Conservation (phyloP, 1,140 invertebrate species). For the Trissolcus basalis region DNA sequence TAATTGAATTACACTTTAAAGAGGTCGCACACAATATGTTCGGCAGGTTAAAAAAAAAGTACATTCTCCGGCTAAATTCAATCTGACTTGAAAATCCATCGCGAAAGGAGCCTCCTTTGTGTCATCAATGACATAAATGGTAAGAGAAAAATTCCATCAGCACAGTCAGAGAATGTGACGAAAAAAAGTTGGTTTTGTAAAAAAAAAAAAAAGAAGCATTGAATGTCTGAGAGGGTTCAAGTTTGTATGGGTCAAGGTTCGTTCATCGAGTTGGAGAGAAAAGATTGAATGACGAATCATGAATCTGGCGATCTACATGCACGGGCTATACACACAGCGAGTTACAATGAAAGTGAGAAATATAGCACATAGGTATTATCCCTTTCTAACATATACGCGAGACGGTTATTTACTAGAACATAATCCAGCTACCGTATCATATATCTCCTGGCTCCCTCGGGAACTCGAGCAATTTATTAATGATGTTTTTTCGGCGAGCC, state of each 20-base stretch:
- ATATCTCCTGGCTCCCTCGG: constrained; percentile 11
- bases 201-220: constrained; percentile 28
- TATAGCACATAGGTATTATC: constrained; percentile 48
- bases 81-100: too few relatives aligned
- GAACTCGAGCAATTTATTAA: constrained; percentile 33
- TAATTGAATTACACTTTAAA: constrained; percentile 36
- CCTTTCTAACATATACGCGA: constrained; percentile 37
- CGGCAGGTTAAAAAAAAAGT: background rate
- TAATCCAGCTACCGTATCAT: constrained; percentile 53
- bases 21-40: background rate
- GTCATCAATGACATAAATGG: too few relatives aligned
- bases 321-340: constrained; percentile 1
- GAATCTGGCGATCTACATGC: constrained; percentile 39
- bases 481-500: constrained; percentile 24
- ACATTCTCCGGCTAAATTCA: background rate
- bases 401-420: constrained; percentile 49
- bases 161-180: too few relatives aligned
- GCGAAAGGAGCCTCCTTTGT: too few relatives aligned
- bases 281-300: constrained; percentile 49
- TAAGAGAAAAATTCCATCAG: too few relatives aligned
- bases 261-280: constrained; percentile 31
- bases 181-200: too few relatives aligned
- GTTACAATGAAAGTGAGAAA: constrained; percentile 52
- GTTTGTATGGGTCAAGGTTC: constrained; percentile 46
- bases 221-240: constrained; percentile 42